Base-by-base conservation (phyloP, 2,888 invertebrate species). In the Alsophila aescularia region DNA sequence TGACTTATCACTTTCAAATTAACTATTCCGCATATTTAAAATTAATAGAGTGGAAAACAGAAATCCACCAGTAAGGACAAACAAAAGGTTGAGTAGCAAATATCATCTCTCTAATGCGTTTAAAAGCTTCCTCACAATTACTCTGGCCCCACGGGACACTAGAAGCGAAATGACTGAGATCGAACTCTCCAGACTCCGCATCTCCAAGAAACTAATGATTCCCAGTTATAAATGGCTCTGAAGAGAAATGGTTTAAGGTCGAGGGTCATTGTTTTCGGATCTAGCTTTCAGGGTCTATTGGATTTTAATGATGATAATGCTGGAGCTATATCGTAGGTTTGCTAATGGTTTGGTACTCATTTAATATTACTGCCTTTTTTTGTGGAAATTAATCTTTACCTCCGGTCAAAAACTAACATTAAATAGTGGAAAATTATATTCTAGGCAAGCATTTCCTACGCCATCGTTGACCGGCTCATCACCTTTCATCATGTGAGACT, bases 151-250 rank as follows among this genome's bases (percentile, higher is more conserved):
- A 9, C 4, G 39, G 39, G 35, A 14, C 34, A 6, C 21, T 10
- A 24, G 15, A 18, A 14, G 27, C 16, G 12, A 6, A 31, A 16
- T 40, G 10, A 47, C 34, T 8, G 12, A 24, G 13, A 18, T 16
- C 8, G 24, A 15, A 21, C 37, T 37, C 42, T 37, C 14, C 13
- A 40, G 52, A 12, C 40, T 35, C 42, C 37, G 8, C 37, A 32
- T 35, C 18, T 27, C 37, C 37, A n/a, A 31, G 34, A 39, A 53
- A 54, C 54, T 51, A 58, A 58, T 54, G 58, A 51, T 58, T 9
- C 27, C 34, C 9, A 3, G 53, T 54, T 54, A 58, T 47, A 51
- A 58, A 58, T 54, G 58, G 35, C 15, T 15, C n/a, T 3, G 8
- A n/a, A 51, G 58, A 58, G 16, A 47, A 54, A 58, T 58, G 43